Conservation (phyloP, 2,113 vertebrate species). For the Hippolais icterina region DNA sequence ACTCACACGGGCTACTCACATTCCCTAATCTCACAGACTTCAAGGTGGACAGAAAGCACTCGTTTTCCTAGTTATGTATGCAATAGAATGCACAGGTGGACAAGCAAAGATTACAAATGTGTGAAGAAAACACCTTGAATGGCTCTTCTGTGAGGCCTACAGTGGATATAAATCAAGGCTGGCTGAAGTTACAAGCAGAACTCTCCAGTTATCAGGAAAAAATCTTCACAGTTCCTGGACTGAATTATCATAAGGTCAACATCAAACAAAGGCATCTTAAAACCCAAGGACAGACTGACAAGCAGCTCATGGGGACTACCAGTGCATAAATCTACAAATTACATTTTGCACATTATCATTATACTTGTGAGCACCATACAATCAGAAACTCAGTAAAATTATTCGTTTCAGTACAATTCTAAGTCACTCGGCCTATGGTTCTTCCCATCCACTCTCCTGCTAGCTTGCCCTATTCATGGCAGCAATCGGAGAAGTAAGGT, state of each 20-base stretch:
- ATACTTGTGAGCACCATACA: not conserved
- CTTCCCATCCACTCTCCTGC: not conserved
- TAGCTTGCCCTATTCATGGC: not conserved
- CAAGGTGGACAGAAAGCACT: not conserved
- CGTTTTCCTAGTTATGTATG: accelerated
- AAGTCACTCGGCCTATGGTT: not conserved
- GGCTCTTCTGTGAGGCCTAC: not conserved
- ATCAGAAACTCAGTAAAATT: not conserved
- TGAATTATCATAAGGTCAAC: not conserved
- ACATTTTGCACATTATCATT: not conserved
- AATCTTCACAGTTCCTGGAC: not conserved
- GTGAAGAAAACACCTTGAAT: not conserved
- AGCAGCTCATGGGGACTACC: not conserved
- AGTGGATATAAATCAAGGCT: not conserved
- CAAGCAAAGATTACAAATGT: accelerated
- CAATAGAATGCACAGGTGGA: not conserved
- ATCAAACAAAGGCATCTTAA: not conserved
- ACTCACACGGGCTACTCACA: not conserved
- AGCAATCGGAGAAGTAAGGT: not conserved
- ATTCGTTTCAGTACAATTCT: not conserved
- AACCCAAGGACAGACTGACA: not conserved
- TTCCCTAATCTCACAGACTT: not conserved
- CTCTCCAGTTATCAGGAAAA: not conserved
- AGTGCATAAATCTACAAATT: not conserved
- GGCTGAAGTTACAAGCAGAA: not conserved